Percentiles rank a stretch among this genome's conserved stretches.
Evolutionary conservation across 1,140 invertebrate species (phyloP).

Genomic region (Seison nebaliae): DNA sequence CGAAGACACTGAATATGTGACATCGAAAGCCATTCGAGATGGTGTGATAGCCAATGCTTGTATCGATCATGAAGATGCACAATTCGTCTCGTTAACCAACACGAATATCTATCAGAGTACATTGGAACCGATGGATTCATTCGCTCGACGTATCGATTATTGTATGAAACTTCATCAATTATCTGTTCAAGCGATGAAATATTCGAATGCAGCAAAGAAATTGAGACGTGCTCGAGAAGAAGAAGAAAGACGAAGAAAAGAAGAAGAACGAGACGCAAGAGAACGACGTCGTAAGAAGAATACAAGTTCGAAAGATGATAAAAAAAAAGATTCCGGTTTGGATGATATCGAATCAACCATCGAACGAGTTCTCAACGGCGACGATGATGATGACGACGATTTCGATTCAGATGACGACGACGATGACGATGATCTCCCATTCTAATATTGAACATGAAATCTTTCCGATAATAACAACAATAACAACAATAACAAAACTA

Average conservation of each 20-base stretch:
- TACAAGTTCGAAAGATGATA: not conserved
- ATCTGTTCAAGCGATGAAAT: constrained; percentile 74
- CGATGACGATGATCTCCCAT: constrained; percentile 40
- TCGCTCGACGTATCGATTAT: constrained; percentile 87
- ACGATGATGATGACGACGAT: not conserved
- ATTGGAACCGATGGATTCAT: constrained; percentile 72
- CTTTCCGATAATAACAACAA: constrained; percentile 1
- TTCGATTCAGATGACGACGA: no score
- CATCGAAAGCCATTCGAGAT: constrained; percentile 94
- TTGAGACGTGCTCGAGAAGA: constrained; percentile 89
- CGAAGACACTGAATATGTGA: constrained; percentile 94
- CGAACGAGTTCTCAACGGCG: not conserved
- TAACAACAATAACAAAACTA: constrained; percentile 2
- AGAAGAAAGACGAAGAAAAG: constrained; percentile 95
- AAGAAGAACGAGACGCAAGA: not conserved
- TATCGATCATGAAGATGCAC: constrained; percentile 71
- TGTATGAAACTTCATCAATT: constrained; percentile 92
- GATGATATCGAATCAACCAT: not conserved
- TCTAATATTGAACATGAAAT: not conserved
- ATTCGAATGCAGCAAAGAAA: constrained; percentile 86
- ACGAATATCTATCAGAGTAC: constrained; percentile 91
- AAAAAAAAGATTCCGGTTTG: not conserved
- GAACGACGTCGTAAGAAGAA: not conserved
- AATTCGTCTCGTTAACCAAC: constrained; percentile 84
- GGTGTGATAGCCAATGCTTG: constrained; percentile 87